A percentile compares a stretch with the other conserved stretches of the same genome.
These are phyloP conservation scores for Epinotia bilunana DNA, from an alignment of 2,888 invertebrate species.

Conservation along the genomic window DNA sequence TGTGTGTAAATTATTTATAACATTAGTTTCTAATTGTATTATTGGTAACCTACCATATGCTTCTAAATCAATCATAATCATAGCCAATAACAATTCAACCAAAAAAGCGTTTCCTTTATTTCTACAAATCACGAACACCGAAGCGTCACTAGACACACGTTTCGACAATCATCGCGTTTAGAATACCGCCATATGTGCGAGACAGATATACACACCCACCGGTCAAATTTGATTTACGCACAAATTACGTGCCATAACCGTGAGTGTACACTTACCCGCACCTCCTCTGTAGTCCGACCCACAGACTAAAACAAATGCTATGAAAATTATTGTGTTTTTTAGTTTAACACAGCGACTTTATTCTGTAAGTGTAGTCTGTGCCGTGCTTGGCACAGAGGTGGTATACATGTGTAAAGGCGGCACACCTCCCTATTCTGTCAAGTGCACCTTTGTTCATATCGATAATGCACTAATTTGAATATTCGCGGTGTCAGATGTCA, in stretches of 20 bases:
- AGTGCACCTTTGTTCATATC: conserved; percentile 78
- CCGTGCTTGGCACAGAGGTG: conserved; percentile 49
- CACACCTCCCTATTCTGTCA: conserved; percentile 73
- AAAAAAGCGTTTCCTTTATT: conserved; percentile 59
- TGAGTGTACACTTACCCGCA: conserved; percentile 60
- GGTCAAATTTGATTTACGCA: conserved; percentile 85
- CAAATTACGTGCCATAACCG: conserved; percentile 83
- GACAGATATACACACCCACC: conserved; percentile 79
- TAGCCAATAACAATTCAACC: conserved; percentile 46
- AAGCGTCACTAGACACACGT: conserved; percentile 72
- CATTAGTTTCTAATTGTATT: conserved; percentile 19
- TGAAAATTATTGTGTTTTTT: conserved; percentile 30
- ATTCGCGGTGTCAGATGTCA: conserved; percentile 85
- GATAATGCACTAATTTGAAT: conserved; percentile 84
- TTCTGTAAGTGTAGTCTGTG: conserved; percentile 55
- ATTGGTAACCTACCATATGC: conserved; percentile 33
- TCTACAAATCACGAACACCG: conserved; percentile 70
- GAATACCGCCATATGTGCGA: conserved; percentile 80
- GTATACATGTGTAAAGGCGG: conserved; percentile 63
- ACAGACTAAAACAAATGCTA: conserved; percentile 55
- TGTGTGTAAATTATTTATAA: not conserved
- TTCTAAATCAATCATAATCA: conserved; percentile 34
- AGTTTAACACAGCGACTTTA: not conserved
- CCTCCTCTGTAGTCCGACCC: conserved; percentile 51
- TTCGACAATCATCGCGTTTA: conserved; percentile 65